Evolutionary conservation across 2,888 invertebrate species (phyloP).

Genomic region (Plebejus anna): DNA sequence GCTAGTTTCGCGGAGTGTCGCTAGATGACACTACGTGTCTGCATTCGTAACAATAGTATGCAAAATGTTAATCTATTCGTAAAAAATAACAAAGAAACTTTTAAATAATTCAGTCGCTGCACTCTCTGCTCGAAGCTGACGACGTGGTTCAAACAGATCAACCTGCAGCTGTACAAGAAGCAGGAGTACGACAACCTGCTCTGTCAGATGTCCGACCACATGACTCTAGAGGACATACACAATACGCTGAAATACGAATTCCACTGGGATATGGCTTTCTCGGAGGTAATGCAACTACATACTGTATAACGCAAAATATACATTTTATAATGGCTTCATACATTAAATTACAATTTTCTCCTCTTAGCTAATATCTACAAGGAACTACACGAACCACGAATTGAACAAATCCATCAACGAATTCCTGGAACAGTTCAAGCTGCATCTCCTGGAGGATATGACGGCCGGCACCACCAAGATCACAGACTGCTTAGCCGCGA

Average conservation of each 20-base stretch:
- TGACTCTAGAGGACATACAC: slow-evolving; percentile 62
- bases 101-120: slow-evolving; percentile 58
- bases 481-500: slow-evolving; percentile 54
- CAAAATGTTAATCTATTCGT: not conserved
- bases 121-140: slow-evolving; percentile 69
- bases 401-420: slow-evolving; percentile 69
- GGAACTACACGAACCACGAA: slow-evolving; percentile 72
- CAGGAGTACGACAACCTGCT: slow-evolving; percentile 73
- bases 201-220: slow-evolving; percentile 60
- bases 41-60: too few species aligned
- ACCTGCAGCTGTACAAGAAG: slow-evolving; percentile 77
- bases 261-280: slow-evolving; percentile 79
- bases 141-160: slow-evolving; percentile 76
- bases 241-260: slow-evolving; percentile 67
- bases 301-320: not conserved
- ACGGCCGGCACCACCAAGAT: slow-evolving; percentile 50
- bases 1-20: too few species aligned
- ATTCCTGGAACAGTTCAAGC: slow-evolving; percentile 59
- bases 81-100: not conserved
- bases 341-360: not conserved
- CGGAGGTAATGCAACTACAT: slow-evolving; percentile 55
- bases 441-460: slow-evolving; percentile 60
- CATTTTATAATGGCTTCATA: not conserved
- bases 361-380: slow-evolving; percentile 62
- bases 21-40: not conserved